Percentiles rank a stretch among this genome's conserved stretches.
Evolutionary conservation across 2,113 vertebrate species (phyloP).

Genomic region (Nesogale talazaci): DNA sequence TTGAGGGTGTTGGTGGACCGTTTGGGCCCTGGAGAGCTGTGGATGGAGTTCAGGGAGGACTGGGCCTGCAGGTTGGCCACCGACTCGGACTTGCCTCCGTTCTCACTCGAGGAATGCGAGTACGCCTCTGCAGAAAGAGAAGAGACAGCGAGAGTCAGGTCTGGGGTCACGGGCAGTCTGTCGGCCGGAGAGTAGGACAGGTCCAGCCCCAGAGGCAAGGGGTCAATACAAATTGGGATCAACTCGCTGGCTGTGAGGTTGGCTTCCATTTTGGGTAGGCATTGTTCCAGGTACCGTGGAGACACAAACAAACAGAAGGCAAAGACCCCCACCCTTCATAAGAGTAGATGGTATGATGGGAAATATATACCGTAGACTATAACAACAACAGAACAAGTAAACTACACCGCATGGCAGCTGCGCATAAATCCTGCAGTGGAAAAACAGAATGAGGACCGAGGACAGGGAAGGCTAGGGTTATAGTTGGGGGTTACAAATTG

Average conservation of each 20-base stretch:
- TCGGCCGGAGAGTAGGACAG: not conserved
- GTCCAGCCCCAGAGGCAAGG: not conserved
- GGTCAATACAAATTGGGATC: too few relatives aligned
- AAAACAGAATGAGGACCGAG: not conserved
- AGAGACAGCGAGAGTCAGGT: not conserved
- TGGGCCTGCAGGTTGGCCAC: slow-evolving; percentile 96
- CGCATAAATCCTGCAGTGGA: not conserved
- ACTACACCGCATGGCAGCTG: not conserved
- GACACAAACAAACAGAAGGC: not conserved
- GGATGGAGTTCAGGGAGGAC: slow-evolving; percentile 94
- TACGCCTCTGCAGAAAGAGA: slow-evolving; percentile 89
- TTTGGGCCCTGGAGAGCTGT: slow-evolving; percentile 95
- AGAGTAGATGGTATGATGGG: not conserved
- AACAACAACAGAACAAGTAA: not conserved
- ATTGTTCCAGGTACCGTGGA: not conserved
- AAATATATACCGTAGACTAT: not conserved
- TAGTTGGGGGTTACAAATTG: not conserved
- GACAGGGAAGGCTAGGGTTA: not conserved
- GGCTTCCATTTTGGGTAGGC: not conserved
- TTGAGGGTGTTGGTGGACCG: slow-evolving; percentile 97
- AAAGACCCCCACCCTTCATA: not conserved
- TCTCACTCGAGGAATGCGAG: slow-evolving; percentile 90
- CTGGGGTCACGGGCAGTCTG: slow-evolving; percentile 1
- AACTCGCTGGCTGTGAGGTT: too few relatives aligned
- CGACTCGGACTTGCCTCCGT: slow-evolving; percentile 93